Base-by-base conservation (phyloP, 1,140 invertebrate genomes). In the Drosophila tani region DNA sequence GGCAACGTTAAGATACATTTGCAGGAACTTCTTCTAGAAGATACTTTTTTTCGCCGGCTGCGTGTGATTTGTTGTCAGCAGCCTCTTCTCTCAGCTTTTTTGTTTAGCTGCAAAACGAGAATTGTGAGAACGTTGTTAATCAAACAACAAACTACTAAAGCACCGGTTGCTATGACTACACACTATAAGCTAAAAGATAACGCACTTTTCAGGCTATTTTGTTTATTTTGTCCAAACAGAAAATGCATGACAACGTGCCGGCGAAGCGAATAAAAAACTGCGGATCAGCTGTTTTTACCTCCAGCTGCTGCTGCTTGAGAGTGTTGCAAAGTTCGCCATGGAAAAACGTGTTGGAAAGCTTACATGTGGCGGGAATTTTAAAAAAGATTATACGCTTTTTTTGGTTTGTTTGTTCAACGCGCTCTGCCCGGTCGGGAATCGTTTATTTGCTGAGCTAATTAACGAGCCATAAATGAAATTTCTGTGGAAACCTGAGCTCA, bases 391-490 rank as follows among this genome's bases (percentile, higher is more conserved):
- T 40, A 5, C 29, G 19, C 27, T 14, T 32, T 32, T 24, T 19
- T 50, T 60, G 47, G 38, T 47, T 67, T 65, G 17, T 68, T 49
- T 66, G 24, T 7, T 19, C 14, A 21, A 9, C 53, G 24, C 21
- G 7, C 1, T 19, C 11, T 41, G 43, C 40, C 17, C 14, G 24
- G 17, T 19, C 15, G 35, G 40, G 38, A 47, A 64, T 74, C 12
- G 32, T 17, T 53, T 80, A 58, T 68, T 77, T 82, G 75, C 63
- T 40, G 17, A 85, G 68, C 70, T 66, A 88, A 82, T 87, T 80
- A 87, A 68, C 55, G 66, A 76, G 60, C 67, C 79, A 75, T 83
- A 88, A 80, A 88, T 73, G 60, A 88, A 83, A 80, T 80, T 86
- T 86, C 83, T 65, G 35, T 71, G 62, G 69, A 85, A 85, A 57